A percentile compares a stretch with the other conserved stretches of the same genome.
Conservation (phyloP, 1,140 invertebrate species). For the Phymorhynchus buccinoides region DNA sequence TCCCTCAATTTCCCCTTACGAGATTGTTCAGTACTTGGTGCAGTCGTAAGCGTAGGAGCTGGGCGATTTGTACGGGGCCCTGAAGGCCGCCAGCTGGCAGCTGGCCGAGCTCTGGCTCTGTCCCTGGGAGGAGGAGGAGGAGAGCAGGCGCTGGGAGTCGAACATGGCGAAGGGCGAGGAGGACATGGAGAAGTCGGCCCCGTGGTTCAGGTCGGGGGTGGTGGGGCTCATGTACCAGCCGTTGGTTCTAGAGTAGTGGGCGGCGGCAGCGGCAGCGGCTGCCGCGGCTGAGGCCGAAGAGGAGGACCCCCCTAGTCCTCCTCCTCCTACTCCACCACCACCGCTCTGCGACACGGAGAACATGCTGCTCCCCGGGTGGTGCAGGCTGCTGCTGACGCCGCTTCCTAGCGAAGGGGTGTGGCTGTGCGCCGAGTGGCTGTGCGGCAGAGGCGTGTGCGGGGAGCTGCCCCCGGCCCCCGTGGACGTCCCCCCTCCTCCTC, state of each 20-base stretch:
- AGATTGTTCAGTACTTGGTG: conserved; percentile 59
- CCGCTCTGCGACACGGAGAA: conserved; percentile 57
- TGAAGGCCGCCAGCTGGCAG: conserved; percentile 68
- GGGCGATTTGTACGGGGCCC: conserved; percentile 63
- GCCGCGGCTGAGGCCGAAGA: conserved; percentile 18
- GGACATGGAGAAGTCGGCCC: conserved; percentile 54
- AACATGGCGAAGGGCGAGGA: conserved; percentile 62
- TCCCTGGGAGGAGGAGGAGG: conserved; percentile 51
- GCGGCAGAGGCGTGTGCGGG: conserved; percentile 54
- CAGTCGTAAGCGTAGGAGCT: conserved; percentile 67
- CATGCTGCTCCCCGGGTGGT: conserved; percentile 49
- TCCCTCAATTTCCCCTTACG: not conserved
- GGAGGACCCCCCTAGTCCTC: not conserved
- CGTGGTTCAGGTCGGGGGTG: conserved; percentile 58
- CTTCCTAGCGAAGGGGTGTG: conserved; percentile 45
- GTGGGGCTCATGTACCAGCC: conserved; percentile 66
- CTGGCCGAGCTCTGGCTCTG: conserved; percentile 59
- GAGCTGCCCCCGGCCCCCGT: conserved; percentile 45
- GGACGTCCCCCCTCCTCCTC: not conserved
- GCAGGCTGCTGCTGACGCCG: conserved; percentile 59
- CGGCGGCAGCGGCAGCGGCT: conserved; percentile 51
- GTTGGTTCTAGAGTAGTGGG: conserved; percentile 58
- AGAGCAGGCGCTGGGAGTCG: conserved; percentile 62
- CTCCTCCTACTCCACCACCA: conserved; percentile 24
- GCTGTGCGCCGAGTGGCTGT: conserved; percentile 51